phyloP scores from a whole-genome alignment of 2,888 invertebrate species.

The Athripsodes cinereus region DNA sequence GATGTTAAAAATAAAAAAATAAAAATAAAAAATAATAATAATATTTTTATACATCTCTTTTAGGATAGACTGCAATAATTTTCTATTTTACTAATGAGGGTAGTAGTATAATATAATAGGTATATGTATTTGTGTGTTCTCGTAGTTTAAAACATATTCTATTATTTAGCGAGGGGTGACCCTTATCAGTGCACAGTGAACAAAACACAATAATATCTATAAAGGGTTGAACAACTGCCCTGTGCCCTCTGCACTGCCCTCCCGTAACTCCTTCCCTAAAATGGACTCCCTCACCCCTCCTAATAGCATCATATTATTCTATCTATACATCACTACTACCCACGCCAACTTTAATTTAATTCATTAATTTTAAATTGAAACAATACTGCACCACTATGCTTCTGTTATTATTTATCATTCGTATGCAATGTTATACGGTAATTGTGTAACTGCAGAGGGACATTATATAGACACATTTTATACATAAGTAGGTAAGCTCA shows the following conservation, averaged over 20 bases:
- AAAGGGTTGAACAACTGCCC: slow-evolving; percentile 2
- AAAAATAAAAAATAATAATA: too few relatives aligned
- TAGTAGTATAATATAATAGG: neutral
- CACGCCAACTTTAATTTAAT: slow-evolving; percentile 10
- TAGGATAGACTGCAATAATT: too few relatives aligned
- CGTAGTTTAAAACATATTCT: slow-evolving; percentile 1
- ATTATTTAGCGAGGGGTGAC: neutral
- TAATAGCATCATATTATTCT: slow-evolving; percentile 1
- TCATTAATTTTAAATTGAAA: slow-evolving; percentile 11
- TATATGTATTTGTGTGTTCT: too few relatives aligned
- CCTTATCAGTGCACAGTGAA: slow-evolving; percentile 1
- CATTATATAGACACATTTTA: too few relatives aligned
- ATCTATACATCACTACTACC: slow-evolving; percentile 10
- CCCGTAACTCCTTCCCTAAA: neutral
- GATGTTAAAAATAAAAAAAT: too few relatives aligned
- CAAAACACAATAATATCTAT: neutral
- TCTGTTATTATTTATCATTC: too few relatives aligned
- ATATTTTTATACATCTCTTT: too few relatives aligned
- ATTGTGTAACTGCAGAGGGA: too few relatives aligned
- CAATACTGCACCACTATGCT: neutral
- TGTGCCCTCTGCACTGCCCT: neutral
- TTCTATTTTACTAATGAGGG: neutral
- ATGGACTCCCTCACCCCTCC: slow-evolving; percentile 2
- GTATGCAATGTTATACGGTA: too few relatives aligned
- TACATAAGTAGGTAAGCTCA: too few relatives aligned